Evolutionary conservation across 2,888 invertebrate genomes (phyloP).

Genomic region (Caenorhabditis angaria): DNA sequence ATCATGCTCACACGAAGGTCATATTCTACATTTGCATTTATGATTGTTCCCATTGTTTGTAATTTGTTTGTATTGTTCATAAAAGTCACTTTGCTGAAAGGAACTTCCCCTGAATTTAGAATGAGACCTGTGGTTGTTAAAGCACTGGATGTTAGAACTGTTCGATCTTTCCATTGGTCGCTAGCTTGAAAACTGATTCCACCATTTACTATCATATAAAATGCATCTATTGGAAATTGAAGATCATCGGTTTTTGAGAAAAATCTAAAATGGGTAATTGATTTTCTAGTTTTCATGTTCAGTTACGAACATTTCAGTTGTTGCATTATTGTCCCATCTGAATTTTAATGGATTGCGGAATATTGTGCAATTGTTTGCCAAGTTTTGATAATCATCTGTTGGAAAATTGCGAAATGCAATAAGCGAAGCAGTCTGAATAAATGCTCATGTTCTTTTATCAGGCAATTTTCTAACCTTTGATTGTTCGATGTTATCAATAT

Average conservation of each 20-base stretch:
- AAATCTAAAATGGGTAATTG: not conserved
- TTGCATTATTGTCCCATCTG: not conserved
- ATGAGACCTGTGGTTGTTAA: conserved; percentile 24
- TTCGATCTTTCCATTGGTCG: conserved; percentile 7
- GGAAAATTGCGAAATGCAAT: conserved; percentile 15
- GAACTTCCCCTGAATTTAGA: conserved; percentile 14
- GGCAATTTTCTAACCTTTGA: not conserved
- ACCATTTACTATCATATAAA: conserved; percentile 9
- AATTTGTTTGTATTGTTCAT: not conserved
- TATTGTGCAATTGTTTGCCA: not conserved
- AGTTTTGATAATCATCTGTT: conserved; percentile 11
- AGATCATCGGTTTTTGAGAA: conserved; percentile 23
- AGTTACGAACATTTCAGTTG: not conserved
- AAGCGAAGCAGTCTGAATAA: not conserved
- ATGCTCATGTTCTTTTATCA: not conserved
- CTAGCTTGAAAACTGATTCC: not conserved
- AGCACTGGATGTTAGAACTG: not conserved
- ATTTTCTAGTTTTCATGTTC: not conserved
- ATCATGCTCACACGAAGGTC: not conserved
- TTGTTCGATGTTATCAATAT: not conserved
- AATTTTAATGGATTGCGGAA: not conserved
- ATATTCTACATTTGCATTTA: not conserved
- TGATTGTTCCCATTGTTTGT: not conserved
- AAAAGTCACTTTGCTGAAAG: conserved; percentile 19
- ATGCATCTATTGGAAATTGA: conserved; percentile 18